Evolutionary conservation across 2,888 invertebrate genomes (phyloP), one percentile per base, ranked within the genome.

Genomic region (Phymatocera aterrima): DNA sequence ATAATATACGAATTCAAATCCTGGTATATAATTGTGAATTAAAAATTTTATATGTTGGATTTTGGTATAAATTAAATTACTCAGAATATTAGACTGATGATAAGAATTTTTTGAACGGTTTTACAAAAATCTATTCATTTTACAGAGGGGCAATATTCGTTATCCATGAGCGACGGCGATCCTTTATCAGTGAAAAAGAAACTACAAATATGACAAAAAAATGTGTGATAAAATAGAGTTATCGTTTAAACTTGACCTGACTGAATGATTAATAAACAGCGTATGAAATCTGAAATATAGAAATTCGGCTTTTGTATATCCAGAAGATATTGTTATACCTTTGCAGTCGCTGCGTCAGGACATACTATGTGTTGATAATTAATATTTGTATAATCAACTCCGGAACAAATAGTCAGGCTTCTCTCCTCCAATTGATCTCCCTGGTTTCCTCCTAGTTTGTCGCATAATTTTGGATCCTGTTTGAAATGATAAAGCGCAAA

Each of bases 321-420:
- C 0, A n/a, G n/a, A n/a, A n/a, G n/a, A n/a, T n/a, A n/a, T 46
- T 57, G 57, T 31, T 12, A 91, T 92, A 98, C 99, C 95, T 97
- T 98, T 64, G 99, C 99, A 24, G 96, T 97, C 82, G 96, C 96
- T 21, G 96, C 94, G 92, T 98, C 97, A 15, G 97, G 96, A 89
- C 98, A 99, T 81, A 99, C 96, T 85, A 99, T 96, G 91, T 98
- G 98, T 87, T 98, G 98, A 91, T 98, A 98, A 91, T 96, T 98
- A 90, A 99, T 98, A 92, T 99, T 99, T 90, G 99, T 99, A 91
- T 99, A 97, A 92, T 99, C 99, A 18, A 97, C 97, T 12, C 99
- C 99, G 88, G 98, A 98, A 91, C 99, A 99, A 88, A 99, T 97
- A 80, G 99, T 98, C 72, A 99, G 92, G 4, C 98, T 98, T 89